Evolutionary conservation across 2,113 vertebrate genomes (phyloP).

Genomic region (Symphodus melops): DNA sequence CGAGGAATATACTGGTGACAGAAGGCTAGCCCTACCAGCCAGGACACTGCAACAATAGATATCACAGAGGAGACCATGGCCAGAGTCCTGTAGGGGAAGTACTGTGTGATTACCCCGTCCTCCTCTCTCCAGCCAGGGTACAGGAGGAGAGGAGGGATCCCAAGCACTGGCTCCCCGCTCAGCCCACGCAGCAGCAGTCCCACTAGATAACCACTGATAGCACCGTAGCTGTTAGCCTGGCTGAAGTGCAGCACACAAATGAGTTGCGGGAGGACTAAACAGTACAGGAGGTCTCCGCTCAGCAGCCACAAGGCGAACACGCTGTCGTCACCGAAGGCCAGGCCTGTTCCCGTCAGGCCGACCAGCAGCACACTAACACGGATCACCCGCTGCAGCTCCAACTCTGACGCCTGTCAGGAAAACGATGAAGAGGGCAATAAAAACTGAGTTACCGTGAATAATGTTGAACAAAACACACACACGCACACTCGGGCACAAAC

Average conservation of each 20-base stretch:
- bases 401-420: slow-evolving; percentile 79
- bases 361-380: slow-evolving; percentile 78
- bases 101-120: slow-evolving; percentile 36
- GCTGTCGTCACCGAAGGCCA: slow-evolving; percentile 82
- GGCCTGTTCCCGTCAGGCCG: slow-evolving; percentile 69
- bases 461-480: background rate
- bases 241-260: slow-evolving; percentile 72
- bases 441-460: background rate
- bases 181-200: slow-evolving; percentile 48
- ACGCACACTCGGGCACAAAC: background rate
- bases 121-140: slow-evolving; percentile 63
- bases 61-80: slow-evolving; percentile 45
- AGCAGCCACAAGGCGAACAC: slow-evolving; percentile 82
- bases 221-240: slow-evolving; percentile 78
- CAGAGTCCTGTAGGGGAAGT: slow-evolving; percentile 65
- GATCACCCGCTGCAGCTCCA: slow-evolving; percentile 81
- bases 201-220: slow-evolving; percentile 55
- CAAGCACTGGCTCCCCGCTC: slow-evolving; percentile 52
- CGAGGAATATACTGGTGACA: slow-evolving; percentile 36
- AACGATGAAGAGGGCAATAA: background rate
- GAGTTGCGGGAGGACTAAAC: slow-evolving; percentile 79
- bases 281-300: slow-evolving; percentile 82
- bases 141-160: slow-evolving; percentile 52
- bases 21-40: slow-evolving; percentile 47
- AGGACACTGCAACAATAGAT: slow-evolving; percentile 39